Base-by-base conservation (phyloP, 2,888 invertebrate species). In the Pollenia amentaria region DNA sequence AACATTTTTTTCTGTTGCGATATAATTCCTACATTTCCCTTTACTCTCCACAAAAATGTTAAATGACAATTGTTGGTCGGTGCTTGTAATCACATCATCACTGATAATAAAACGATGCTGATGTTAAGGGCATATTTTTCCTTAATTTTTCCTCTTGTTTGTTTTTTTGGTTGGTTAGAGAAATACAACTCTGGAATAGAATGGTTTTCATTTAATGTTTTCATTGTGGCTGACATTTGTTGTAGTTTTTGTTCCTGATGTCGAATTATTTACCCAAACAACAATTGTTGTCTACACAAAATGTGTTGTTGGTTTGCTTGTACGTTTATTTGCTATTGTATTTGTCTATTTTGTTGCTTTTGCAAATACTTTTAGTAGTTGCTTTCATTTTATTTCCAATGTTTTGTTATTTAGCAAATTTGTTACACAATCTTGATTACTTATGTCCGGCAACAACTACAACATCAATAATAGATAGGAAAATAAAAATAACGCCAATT, bases 181-280 rank as follows among this genome's bases (percentile, higher is more conserved):
- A 48, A 57, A 64, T 29, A 64, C 55, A 67, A 38, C 12, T 18
- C n/a, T 57, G 14, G 29, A 44, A 55, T 7, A 46, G 51, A 67
- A 55, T 79, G 60, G 21, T 73, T 75, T 72, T 48, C 67, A 72
- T 77, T 83, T 57, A 77, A 70, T 64, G 55, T 2, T 64, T 76
- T 70, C 21, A 60, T 75, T 65, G 38, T 64, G n/a, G 11, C 60
- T 64, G n/a, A 9, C 60, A 75, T 75, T 70, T 69, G 9, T 72
- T 14, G 29, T 57, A 29, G 46, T 72, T 62, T 55, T 65, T 73
- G 44, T 73, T 82, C 51, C 75, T 73, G 82, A 70, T 82, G 75
- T 60, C 70, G 83, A 83, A 79, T 83, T 86, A 83, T 86, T 82
- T 83, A 46, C 29, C 64, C 86, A 86, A 82, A 82, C 82, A 82